A percentile compares a stretch with the other conserved stretches of the same genome.
Conservation (phyloP, 2,888 invertebrate species). For the Agrochola macilenta region DNA sequence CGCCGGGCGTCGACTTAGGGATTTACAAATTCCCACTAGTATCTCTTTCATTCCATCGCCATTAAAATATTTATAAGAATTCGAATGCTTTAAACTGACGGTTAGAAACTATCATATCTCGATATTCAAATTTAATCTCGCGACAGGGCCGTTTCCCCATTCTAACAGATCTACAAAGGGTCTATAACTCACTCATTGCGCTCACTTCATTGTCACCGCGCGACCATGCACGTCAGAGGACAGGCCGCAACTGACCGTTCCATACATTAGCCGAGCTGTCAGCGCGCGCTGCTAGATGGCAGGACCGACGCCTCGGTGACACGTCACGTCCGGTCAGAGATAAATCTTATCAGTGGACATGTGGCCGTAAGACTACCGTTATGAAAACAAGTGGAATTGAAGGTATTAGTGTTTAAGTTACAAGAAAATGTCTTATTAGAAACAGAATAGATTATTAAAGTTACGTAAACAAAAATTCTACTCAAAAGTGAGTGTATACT, state of each 20-base stretch:
- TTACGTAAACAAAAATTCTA: no score
- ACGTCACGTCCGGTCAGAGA: conserved; percentile 51
- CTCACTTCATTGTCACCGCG: conserved; percentile 37
- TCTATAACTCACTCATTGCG: conserved; percentile 54
- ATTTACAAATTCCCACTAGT: not conserved
- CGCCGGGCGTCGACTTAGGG: not conserved
- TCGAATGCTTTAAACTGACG: not conserved
- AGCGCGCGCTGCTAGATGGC: conserved; percentile 51
- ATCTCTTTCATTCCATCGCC: conserved; percentile 11
- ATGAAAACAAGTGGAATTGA: conserved; percentile 10
- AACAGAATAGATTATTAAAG: not conserved
- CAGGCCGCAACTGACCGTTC: conserved; percentile 48
- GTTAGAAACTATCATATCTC: conserved; percentile 12
- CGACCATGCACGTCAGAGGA: conserved; percentile 32
- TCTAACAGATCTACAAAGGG: conserved; percentile 50
- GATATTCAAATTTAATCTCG: conserved; percentile 28
- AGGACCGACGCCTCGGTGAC: conserved; percentile 48
- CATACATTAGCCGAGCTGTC: conserved; percentile 59
- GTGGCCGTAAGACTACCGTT: conserved; percentile 23
- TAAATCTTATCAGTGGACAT: conserved; percentile 46
- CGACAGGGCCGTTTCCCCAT: conserved; percentile 20
- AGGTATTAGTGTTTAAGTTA: not conserved
- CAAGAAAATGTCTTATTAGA: not conserved
- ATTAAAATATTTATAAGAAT: conserved; percentile 23
- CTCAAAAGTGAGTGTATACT: not conserved